Base-by-base conservation (phyloP, 2,113 vertebrate genomes). In the Notarius lentiginosus region DNA sequence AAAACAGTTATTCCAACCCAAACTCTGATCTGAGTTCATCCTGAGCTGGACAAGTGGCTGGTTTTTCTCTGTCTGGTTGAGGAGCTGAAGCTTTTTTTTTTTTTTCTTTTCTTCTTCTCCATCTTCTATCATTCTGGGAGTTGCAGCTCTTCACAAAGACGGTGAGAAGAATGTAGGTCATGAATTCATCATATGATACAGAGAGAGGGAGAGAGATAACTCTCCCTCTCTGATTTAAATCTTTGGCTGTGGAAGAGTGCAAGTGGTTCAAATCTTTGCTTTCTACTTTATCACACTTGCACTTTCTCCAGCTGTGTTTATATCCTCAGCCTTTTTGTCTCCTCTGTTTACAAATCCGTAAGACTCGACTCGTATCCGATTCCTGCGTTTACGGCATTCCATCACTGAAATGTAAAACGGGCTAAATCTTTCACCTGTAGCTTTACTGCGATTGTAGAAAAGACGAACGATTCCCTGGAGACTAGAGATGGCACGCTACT, bases 121-220 rank as follows among this genome's bases (percentile, higher is more conserved):
- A 84, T 47, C 27, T 61, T 79, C 65, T 27, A 65, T 75, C 77
- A 86, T 87, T 90, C 84, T 81, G 24, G 66, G 79, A 76, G 85
- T 87, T 76, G 85, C 88, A 85, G 90, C 87, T 90, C 90, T 75
- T 88, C 82, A 87, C 85, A 84, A 82, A 87, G 89, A 91, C 77
- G 84, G 88, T 49, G 34, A 90, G 58, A 63, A 51, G 76, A 92
- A 90, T 90, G 90, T 89, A 86, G 90, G 91, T 84, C 88, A 88
- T 83, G 73, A 90, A 91, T 88, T 89, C 79, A 85, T 47, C 17
- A 83, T 30, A 11, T 61, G 92, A 92, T 89, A 90, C 61, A 75
- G 86, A 5, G 61, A 34, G 53, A 63, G 80, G 14, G 12, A 55
- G 11, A 56, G 27, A 22, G 61, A 58, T 34, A 6, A 49, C 9